Evolutionary conservation across 1,140 invertebrate genomes (phyloP).

Genomic region (Cyclina sinensis): DNA sequence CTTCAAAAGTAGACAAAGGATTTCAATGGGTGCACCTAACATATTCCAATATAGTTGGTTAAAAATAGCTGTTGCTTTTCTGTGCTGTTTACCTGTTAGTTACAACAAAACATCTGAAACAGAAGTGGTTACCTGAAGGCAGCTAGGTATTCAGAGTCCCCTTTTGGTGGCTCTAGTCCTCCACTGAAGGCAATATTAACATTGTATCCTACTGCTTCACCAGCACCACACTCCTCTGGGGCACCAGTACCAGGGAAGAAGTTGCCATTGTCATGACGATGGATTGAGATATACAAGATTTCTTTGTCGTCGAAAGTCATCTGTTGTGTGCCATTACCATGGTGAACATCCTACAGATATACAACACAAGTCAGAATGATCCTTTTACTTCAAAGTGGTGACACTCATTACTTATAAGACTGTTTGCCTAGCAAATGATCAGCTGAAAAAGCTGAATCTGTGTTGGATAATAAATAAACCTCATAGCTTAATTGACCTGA

Average conservation of each 20-base stretch:
- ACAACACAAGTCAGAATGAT: background rate
- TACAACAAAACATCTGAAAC: slow-evolving; percentile 83
- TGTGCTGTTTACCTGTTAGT: no score
- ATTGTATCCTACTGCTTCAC: slow-evolving; percentile 97
- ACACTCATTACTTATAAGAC: no score
- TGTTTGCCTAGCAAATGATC: no score
- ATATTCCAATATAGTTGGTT: no score
- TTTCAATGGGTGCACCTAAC: no score
- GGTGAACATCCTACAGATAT: slow-evolving; percentile 96
- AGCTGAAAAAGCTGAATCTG: no score
- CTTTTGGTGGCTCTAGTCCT: slow-evolving; percentile 95
- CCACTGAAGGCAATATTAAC: slow-evolving; percentile 99
- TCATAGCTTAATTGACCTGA: no score
- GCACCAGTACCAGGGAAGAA: slow-evolving; percentile 99
- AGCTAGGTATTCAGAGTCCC: slow-evolving; percentile 99
- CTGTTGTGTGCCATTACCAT: slow-evolving; percentile 99
- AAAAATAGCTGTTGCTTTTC: no score
- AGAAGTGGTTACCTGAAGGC: slow-evolving; percentile 90
- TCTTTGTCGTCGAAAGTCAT: slow-evolving; percentile 98
- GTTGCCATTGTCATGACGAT: slow-evolving; percentile 99
- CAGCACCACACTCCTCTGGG: slow-evolving; percentile 95
- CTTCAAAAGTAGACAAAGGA: no score
- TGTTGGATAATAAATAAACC: no score
- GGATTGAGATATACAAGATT: slow-evolving; percentile 98
- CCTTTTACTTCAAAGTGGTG: no score